Percentiles rank a stretch among this genome's conserved stretches.
phyloP scores from a whole-genome alignment of 2,888 invertebrate species.

The Drosophila longiperda region DNA sequence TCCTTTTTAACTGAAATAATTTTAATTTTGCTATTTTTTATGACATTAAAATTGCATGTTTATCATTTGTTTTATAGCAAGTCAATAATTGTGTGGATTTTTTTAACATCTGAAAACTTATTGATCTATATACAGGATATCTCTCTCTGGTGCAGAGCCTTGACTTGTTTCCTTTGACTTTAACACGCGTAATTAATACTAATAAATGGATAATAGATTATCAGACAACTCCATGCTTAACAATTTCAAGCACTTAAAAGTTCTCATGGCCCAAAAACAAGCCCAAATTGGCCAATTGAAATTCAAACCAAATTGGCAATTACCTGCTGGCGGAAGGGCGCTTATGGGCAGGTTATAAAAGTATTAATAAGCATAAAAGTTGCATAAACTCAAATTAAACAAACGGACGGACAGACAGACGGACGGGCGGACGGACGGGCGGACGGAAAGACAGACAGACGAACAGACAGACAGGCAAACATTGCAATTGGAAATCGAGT shows the following conservation, averaged over 20 bases:
- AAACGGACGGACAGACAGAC: conserved; percentile 34
- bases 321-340: conserved; percentile 35
- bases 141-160: background rate
- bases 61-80: background rate
- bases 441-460: conserved; percentile 26
- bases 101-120: background rate
- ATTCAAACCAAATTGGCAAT: conserved; percentile 64
- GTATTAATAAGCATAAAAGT: conserved; percentile 73
- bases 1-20: background rate
- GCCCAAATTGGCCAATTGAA: conserved; percentile 62
- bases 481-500: conserved; percentile 45
- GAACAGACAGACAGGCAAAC: conserved; percentile 34
- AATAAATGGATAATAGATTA: conserved; percentile 24
- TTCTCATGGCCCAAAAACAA: conserved; percentile 37
- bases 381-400: conserved; percentile 70
- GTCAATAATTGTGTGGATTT: background rate
- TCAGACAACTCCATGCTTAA: conserved; percentile 25
- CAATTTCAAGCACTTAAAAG: conserved; percentile 39
- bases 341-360: conserved; percentile 45
- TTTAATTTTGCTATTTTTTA: background rate
- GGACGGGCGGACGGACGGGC: conserved; percentile 33
- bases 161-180: background rate
- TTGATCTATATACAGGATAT: background rate
- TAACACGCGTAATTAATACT: background rate
- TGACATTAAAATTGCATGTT: background rate